Evolutionary conservation across 2,888 invertebrate genomes (phyloP).

Genomic region (Lycophotia porphyrea): DNA sequence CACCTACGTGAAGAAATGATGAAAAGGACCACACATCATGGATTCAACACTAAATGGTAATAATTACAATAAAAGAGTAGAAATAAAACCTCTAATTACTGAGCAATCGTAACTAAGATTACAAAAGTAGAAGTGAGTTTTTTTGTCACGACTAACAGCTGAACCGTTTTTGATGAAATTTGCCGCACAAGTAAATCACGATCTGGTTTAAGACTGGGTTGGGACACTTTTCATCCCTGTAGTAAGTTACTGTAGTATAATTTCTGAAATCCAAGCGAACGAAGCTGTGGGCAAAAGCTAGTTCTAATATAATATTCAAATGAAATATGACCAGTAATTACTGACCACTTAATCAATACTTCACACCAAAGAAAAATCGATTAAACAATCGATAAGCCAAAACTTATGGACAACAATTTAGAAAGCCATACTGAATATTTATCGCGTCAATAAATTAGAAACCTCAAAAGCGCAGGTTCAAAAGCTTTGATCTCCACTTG

Average conservation of each 20-base stretch:
- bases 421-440: constrained; percentile 56
- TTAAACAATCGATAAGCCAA: constrained; percentile 44
- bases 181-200: background rate
- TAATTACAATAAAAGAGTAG: background rate
- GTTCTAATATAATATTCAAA: constrained; percentile 17
- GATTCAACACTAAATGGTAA: background rate
- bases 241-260: background rate
- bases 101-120: background rate
- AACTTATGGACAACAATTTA: constrained; percentile 38
- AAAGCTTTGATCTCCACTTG: constrained; percentile 60
- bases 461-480: constrained; percentile 47
- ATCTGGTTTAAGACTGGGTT: background rate
- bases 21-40: constrained; percentile 28
- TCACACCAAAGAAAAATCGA: constrained; percentile 25
- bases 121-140: background rate
- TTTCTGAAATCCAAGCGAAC: background rate
- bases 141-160: background rate
- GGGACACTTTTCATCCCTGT: background rate
- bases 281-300: background rate
- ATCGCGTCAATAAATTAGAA: constrained; percentile 57
- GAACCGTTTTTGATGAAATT: background rate
- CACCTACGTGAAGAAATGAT: constrained; percentile 33
- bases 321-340: constrained; percentile 41
- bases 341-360: constrained; percentile 37
- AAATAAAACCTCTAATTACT: constrained; percentile 1